Base-by-base conservation (phyloP, 1,140 invertebrate genomes). In the Aporrectodea caliginosa region DNA sequence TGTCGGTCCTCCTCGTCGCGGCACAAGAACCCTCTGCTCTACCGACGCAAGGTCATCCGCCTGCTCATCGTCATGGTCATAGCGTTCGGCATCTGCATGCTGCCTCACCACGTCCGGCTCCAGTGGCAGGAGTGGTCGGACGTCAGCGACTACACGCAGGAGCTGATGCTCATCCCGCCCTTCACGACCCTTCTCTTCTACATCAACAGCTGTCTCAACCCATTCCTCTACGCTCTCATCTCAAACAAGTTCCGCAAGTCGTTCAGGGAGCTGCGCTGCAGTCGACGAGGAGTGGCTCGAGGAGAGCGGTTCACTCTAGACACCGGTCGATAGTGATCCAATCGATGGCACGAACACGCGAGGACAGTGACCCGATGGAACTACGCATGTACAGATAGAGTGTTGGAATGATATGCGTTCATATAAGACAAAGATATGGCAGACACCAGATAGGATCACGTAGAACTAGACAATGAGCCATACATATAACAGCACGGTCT, bases 41-140 rank as follows among this genome's bases (percentile, higher is more conserved):
- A 58, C 27, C 81, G 89, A 30, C 82, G 88, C 0, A 84, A 85
- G 69, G 89, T 90, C 2, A 88, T 89, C 77, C 91, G 93, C 73
- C 93, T 96, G 91, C 90, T 96, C 31, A 92, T 95, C 31, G 92
- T 93, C 1, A 92, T 95, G 16, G 93, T 95, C 6, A 87, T 93
- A 58, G 92, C 93, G 73, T 96, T 96, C 86, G 93, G 93, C 1
- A 81, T 94, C 16, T 95, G 94, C 88, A 94, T 95, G 86, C 87
- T 95, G 31, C 94, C 94, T 0, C 93, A 93, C 87, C 94, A 95
- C 88, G 92, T 92, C 0, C 90, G 93, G 14, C 43, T 58, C 43
- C 43, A 58, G 43, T 58, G 43, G 43, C 43, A 58, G 43, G 43
- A 58, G 22, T 58, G 43, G 43, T 94, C 94, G 85, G 91, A 94